Base-by-base conservation (phyloP, 2,888 invertebrate species). In the Oithona nana region DNA sequence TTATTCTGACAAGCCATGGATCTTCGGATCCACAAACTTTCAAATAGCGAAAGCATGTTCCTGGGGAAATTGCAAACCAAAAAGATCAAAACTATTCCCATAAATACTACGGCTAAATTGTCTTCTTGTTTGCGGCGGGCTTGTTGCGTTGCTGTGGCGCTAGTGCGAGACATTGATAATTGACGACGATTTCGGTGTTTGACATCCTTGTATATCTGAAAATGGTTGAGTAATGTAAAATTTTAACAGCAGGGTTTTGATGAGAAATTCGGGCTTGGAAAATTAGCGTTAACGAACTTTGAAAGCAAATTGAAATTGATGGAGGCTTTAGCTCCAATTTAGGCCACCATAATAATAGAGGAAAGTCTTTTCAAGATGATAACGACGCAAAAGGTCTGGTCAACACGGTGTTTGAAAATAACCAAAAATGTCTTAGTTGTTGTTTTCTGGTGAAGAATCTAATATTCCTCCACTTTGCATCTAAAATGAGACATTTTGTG, bases 151-250 rank as follows among this genome's bases (percentile, higher is more conserved):
- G 50, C 59, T n/a, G 59, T 48, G 2, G 59, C 39, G 13, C 49
- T 22, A 30, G 29, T n/a, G 49, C 49, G 49, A 1, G 50, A 28
- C 24, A 49, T 48, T 22, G 49, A 22, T 20, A 39, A 22, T 59
- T 49, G 48, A n/a, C 49, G 22, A 1, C 59, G 59, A 29, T 59
- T 59, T 1, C 59, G 59, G 28, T 59, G 48, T 20, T 59, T 59
- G 4, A 59, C 59, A 28, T 59, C 59, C 24, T 50, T n/a, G 49
- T 59, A 59, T 22, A 59, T 59, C 59, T 59, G 49, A 8, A 51
- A 51, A 51, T 51, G 51, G 51, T 51, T 51, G 6, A 51, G 8
- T 22, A 16, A 39, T 39, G 39, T 13, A 39, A 39, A 8, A 39
- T 39, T 39, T 39, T 16, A 16, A 39, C 39, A 39, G 16, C 8